Evolutionary conservation across 2,888 invertebrate genomes (phyloP), one percentile per base, ranked within the genome.

Genomic region (Scaptomyza caliginosa): DNA sequence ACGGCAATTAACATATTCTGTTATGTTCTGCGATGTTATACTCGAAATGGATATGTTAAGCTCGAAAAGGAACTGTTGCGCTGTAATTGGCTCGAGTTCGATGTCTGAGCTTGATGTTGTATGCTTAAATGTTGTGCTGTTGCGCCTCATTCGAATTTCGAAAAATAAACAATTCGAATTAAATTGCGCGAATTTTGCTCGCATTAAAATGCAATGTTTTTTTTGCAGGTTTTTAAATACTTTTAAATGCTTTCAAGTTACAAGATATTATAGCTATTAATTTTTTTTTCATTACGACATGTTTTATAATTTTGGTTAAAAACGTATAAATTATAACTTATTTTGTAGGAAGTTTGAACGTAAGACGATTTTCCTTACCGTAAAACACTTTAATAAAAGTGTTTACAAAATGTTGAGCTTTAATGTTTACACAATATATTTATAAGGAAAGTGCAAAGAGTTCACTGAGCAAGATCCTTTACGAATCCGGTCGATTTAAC

Each of bases 81-180:
- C 26, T 42, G 36, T 23, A 7, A 24, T 23, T n/a, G 34, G 66
- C 34, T 43, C 32, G 54, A 38, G 67, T 62, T 71, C 63, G 74
- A 68, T 46, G 74, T 32, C 23, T 32, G 34, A 19, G 74, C 40
- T 74, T 36, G 71, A 71, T 68, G 71, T 74, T 73, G 74, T 38
- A 36, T 49, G 48, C 43, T 13, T 19, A n/a, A 19, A 17, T 36
- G 43, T 26, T 39, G 13, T n/a, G 32, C 16, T 19, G 6, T 6
- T 43, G 43, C 11, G 34, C 4, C 48, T 52, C 50, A 52, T 8
- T 34, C 34, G 34, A 16, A 34, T 43, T 49, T 45, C 48, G 63
- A 30, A 13, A 5, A 11, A 17, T 7, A 30, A 38, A 36, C 17
- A 39, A 71, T 71, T 69, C 65, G 52, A 70, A 52, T 63, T 11